A percentile compares a stretch with the other conserved stretches of the same genome.
phyloP scores from a whole-genome alignment of 1,140 invertebrate genomes.

The Hypsibius dujardini region DNA sequence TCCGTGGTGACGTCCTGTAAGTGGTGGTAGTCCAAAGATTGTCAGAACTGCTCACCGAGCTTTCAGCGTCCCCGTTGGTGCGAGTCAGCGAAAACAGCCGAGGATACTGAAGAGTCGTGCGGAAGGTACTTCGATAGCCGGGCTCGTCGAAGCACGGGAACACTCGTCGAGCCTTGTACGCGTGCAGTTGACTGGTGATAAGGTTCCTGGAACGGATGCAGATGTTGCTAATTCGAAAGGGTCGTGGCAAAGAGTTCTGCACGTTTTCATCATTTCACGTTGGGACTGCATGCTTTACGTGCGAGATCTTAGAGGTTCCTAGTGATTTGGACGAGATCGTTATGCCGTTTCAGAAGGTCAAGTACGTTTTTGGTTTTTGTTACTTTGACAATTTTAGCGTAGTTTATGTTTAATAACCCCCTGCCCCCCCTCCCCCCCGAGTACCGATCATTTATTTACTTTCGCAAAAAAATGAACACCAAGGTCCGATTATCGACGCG shows the following conservation, averaged over 20 bases:
- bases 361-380: too few species aligned
- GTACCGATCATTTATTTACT: not conserved
- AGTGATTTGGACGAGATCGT: too few species aligned
- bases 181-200: slow-evolving; percentile 41
- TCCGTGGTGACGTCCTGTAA: not conserved
- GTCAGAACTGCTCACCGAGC: not conserved
- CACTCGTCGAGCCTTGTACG: slow-evolving; percentile 38
- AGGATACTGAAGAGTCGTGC: slow-evolving; percentile 32
- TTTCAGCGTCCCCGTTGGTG: not conserved
- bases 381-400: not conserved
- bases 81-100: not conserved
- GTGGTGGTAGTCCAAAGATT: not conserved
- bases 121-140: slow-evolving; percentile 38
- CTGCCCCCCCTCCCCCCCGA: not conserved
- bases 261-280: too few species aligned
- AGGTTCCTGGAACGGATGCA: slow-evolving; percentile 30
- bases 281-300: too few species aligned
- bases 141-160: slow-evolving; percentile 45
- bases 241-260: too few species aligned
- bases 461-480: too few species aligned
- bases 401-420: not conserved
- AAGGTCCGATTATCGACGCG: too few species aligned
- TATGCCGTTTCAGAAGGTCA: too few species aligned
- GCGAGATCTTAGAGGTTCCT: too few species aligned
- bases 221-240: too few species aligned